Conservation (phyloP, 2,797 vertebrate species). For the Triplophysa bombifrons region DNA sequence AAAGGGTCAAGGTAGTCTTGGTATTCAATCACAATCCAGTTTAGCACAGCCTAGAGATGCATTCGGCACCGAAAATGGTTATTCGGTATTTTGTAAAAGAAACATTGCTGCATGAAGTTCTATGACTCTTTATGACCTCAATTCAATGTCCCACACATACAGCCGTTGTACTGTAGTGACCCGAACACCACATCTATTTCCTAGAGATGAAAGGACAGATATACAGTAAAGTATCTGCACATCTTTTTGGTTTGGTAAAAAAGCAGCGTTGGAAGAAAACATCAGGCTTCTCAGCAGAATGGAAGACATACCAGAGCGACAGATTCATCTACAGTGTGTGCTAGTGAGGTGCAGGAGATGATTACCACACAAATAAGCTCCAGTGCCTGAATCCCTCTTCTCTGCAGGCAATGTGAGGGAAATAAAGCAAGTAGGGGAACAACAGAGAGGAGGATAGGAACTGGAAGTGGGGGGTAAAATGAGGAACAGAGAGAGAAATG, state of each 20-base stretch:
- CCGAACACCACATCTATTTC: slow-evolving; percentile 9
- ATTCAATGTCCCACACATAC: background rate
- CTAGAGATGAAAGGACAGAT: background rate
- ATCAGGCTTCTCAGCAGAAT: slow-evolving; percentile 45
- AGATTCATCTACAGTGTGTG: slow-evolving; percentile 48
- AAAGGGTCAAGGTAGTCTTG: slow-evolving; percentile 1
- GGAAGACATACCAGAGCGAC: slow-evolving; percentile 7
- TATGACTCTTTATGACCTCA: slow-evolving; percentile 2
- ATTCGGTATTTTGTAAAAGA: background rate
- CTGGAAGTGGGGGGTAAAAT: slow-evolving; percentile 33
- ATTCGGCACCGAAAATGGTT: background rate
- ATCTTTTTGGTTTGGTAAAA: slow-evolving; percentile 11
- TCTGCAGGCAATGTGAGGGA: slow-evolving; percentile 48
- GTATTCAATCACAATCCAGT: background rate
- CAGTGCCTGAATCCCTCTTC: slow-evolving; percentile 66
- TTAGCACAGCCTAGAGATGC: background rate
- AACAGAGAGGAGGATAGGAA: slow-evolving; percentile 18
- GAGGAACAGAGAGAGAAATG: slow-evolving; percentile 37
- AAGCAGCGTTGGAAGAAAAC: background rate
- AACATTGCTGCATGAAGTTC: background rate
- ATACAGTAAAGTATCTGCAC: background rate
- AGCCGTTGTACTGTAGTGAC: background rate
- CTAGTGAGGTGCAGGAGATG: slow-evolving; percentile 58
- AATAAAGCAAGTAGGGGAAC: slow-evolving; percentile 25
- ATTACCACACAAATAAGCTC: slow-evolving; percentile 65